phyloP scores from a whole-genome alignment of 2,888 invertebrate genomes.

The Pseudococcus longispinus region DNA sequence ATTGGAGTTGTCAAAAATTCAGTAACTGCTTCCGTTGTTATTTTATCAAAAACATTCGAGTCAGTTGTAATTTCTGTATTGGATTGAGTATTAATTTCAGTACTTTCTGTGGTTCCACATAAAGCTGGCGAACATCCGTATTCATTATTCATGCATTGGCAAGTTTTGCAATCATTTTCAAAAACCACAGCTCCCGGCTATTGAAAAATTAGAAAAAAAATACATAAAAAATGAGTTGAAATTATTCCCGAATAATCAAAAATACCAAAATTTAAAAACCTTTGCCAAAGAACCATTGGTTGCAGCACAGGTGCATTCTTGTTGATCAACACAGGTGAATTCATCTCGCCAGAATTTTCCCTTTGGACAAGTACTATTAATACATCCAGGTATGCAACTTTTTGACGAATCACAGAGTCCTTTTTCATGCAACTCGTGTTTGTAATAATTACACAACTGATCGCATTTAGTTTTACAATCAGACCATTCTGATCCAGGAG shows the following conservation, averaged over 20 bases:
- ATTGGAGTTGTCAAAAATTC: conserved; percentile 39
- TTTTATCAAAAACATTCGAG: neutral
- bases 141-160: conserved; percentile 81
- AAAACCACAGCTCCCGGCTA: conserved; percentile 74
- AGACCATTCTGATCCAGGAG: neutral
- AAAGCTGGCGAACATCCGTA: conserved; percentile 69
- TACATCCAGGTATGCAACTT: conserved; percentile 62
- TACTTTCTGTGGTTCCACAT: conserved; percentile 36
- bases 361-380: conserved; percentile 66
- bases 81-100: neutral
- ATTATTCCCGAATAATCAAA: neutral
- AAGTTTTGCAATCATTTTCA: conserved; percentile 72
- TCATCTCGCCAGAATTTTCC: conserved; percentile 76
- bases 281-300: conserved; percentile 71
- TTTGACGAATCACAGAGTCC: conserved; percentile 61
- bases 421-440: conserved; percentile 62
- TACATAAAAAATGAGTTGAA: neutral
- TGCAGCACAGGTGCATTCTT: conserved; percentile 79
- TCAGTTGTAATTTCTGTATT: neutral
- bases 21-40: conserved; percentile 2
- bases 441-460: conserved; percentile 74
- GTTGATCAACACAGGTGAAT: conserved; percentile 73
- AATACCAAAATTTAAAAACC: conserved; percentile 63
- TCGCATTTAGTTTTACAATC: conserved; percentile 76
- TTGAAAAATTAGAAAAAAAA: conserved; percentile 58